Percentiles rank a stretch among this genome's conserved stretches.
Conservation (phyloP, 1,140 invertebrate genomes). For the Diabrotica virgifera region DNA sequence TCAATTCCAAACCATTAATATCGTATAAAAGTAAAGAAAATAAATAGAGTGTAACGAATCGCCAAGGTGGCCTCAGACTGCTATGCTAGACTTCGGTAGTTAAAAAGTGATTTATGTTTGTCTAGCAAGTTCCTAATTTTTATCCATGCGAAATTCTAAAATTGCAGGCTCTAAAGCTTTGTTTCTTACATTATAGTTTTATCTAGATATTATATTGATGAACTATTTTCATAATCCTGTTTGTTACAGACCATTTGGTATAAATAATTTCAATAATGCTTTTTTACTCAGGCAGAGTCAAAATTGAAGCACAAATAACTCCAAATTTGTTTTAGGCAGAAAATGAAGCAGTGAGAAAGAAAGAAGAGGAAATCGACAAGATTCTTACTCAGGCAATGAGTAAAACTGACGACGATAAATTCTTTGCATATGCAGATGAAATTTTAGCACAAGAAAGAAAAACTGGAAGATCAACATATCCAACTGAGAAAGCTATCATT, state of each 20-base stretch:
- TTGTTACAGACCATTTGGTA: background rate
- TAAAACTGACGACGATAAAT: constrained; percentile 37
- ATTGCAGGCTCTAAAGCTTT: background rate
- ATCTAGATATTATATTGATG: background rate
- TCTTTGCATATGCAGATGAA: constrained; percentile 44
- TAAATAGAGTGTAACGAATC: background rate
- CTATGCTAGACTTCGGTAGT: background rate
- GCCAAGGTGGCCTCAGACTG: background rate
- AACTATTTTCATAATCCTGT: background rate
- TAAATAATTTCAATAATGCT: background rate
- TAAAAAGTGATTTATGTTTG: background rate
- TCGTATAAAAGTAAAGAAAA: background rate
- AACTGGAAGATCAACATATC: constrained; percentile 36
- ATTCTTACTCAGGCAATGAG: background rate
- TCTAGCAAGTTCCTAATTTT: background rate
- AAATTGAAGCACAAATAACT: background rate
- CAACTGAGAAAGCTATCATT: constrained; percentile 39
- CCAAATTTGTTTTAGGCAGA: constrained; percentile 29
- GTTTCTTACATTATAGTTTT: background rate
- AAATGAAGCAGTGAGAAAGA: constrained; percentile 47
- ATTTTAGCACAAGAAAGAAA: constrained; percentile 40
- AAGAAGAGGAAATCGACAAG: constrained; percentile 34
- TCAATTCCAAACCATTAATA: background rate
- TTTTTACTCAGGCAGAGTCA: background rate
- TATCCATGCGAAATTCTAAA: background rate